phyloP scores from a whole-genome alignment of 2,888 invertebrate genomes.

The Calameuta idolon region DNA sequence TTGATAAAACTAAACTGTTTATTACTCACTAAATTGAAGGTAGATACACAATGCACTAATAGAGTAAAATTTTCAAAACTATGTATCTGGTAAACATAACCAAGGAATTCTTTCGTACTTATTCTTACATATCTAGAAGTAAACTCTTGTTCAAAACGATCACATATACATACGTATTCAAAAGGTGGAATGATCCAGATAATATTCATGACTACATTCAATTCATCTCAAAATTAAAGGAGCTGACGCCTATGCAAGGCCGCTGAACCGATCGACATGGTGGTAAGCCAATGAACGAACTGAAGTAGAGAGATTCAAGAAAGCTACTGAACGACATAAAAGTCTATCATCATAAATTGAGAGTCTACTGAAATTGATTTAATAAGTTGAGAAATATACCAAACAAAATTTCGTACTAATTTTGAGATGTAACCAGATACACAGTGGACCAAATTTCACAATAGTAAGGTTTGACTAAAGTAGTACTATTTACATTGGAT shows the following conservation, averaged over 20 bases:
- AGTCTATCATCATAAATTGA: not conserved
- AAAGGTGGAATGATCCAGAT: not conserved
- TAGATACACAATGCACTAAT: not conserved
- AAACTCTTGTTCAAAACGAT: not conserved
- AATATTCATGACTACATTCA: not conserved
- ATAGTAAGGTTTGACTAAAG: constrained; percentile 17
- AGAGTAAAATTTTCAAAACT: not conserved
- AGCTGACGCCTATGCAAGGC: not conserved
- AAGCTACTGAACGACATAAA: not conserved
- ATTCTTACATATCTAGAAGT: not conserved
- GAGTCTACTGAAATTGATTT: not conserved
- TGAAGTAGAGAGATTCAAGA: not conserved
- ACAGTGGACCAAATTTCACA: not conserved
- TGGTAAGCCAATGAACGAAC: not conserved
- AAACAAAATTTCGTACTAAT: not conserved
- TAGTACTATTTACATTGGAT: constrained; percentile 43
- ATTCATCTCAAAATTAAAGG: not conserved
- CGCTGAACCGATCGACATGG: constrained; percentile 2
- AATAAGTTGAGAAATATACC: not conserved
- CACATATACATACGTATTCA: not conserved
- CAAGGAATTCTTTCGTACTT: not conserved
- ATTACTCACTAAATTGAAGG: not conserved
- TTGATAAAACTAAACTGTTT: not conserved
- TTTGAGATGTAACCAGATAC: not conserved
- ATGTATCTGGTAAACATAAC: not conserved